Base-by-base conservation (phyloP, 2,113 vertebrate species). In the Hepsetus odoe region DNA sequence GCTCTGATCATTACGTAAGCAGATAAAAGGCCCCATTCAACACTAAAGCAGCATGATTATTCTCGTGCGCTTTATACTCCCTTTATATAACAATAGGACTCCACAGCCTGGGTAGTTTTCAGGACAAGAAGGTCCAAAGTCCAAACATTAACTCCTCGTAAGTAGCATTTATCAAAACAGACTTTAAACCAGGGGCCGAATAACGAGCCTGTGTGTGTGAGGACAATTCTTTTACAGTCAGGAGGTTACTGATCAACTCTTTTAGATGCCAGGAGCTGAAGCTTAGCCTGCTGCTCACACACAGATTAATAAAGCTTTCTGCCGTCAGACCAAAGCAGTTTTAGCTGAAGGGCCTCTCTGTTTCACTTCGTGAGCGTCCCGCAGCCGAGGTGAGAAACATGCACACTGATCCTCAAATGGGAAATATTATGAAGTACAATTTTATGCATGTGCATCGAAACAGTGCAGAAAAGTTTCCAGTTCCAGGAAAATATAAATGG, bases 181-280 rank as follows among this genome's bases (percentile, higher is more conserved):
- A 88, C 87, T 89, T 88, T 90, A 88, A 84, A 87, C 86, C 16
- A 1, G 38, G 35, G 42, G 32, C 64, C 46, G 18, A 46, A 64
- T 76, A 85, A 79, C 77, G 28, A 46, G 38, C 28, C 69, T 70
- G 59, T 80, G 84, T 81, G 85, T 81, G 73, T 74, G 44, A 83
- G 80, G 55, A 58, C 75, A 68, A 56, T 80, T 76, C 70, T 58
- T 82, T 84, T 80, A 79, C 59, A 58, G 72, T 71, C 75, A 2
- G 68, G n/a, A n/a, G n/a, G 88, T 91, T 92, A 90, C 87, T 91
- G 84, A 92, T 91, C 90, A 91, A 89, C 87, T 80, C 68, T 83
- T 81, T 80, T 74, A 83, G 73, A 86, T 79, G 44, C 74, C 59
- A 66, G 33, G 16, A 46, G 75, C 28, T 24, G 18, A 44, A 58